Evolutionary conservation across 2,113 vertebrate species (phyloP), one percentile per base, ranked within the genome.

Genomic region (Sceloporus tristichus): DNA sequence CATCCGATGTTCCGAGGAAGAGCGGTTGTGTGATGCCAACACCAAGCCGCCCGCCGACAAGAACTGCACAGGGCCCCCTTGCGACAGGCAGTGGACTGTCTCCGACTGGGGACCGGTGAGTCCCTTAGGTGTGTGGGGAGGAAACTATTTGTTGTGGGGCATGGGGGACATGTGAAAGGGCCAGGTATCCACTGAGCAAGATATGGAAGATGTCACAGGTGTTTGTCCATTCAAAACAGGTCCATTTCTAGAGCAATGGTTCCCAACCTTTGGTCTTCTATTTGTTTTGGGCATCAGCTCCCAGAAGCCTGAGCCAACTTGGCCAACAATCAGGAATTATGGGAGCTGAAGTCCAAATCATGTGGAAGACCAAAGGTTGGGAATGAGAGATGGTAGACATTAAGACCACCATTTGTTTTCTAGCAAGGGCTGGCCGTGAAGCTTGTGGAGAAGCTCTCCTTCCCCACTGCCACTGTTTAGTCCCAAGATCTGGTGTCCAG

Each of bases 51-150:
- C 96, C 0, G 95, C 96, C 0, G 85, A 97, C 92, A 99, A 99
- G 92, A 98, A 99, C 95, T 99, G 99, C 96, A 98, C 98, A 0
- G 99, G 99, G 0, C 97, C 98, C 0, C 98, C 99, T 78, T 99
- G 99, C 0, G 98, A 99, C 92, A 98, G 98, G 23, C 98, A 98
- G 53, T 99, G 99, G 99, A 99, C 98, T 0, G 97, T 98, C 78
- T 99, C 98, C 0, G 98, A 99, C 93, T 99, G 99, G 99, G 99
- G 98, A 27, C 98, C 98, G 82, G 99, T 99, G 96, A 98, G 98
- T 91, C 74, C 73, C 38, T 65, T 29, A 68, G 66, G 68, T 11
- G 68, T 27, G 25, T 71, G 68, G 68, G 25, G 68, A 10, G 25
- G 68, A 62, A 16, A 18, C 13, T 14, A 3, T 62, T 62, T 14